Base-by-base conservation (phyloP, 2,113 vertebrate genomes). In the Sialia sialis region DNA sequence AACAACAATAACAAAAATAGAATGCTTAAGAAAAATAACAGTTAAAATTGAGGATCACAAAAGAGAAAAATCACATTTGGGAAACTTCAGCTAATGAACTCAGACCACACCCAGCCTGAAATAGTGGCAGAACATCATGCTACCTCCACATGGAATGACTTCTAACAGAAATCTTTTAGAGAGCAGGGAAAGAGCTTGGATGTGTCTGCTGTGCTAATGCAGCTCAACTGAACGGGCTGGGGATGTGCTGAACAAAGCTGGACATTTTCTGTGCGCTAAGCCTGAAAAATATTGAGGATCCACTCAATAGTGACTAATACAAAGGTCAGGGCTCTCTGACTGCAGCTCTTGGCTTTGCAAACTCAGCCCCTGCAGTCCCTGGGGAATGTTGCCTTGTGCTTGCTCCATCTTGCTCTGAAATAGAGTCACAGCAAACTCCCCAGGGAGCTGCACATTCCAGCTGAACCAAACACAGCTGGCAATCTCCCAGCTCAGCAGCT, bases 161-260 rank as follows among this genome's bases (percentile, higher is more conserved):
- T 93, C 75, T 67, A 59, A 86, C 87, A 90, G 55, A 86, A 84
- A 90, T 49, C 20, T 54, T 63, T 69, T 38, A 74, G 49, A 69
- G 64, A 17, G 6, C 68, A 92, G 32, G 32, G 34, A 59, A 83
- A 81, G 79, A 70, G 76, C 21, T 81, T 86, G 58, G 32, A 63
- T 48, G 59, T 39, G 49, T 66, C 75, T 76, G 59, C 75, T 90
- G 72, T 48, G 79, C 76, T 67, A 92, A 89, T 23, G 73, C 64
- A 91, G 68, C 84, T 89, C 70, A 80, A 34, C 63, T 34, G 67
- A 83, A 26, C 70, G 68, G 82, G 63, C 83, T 56, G 41, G 16
- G 56, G 78, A 79, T 41, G 32, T 83, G 92, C 75, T 86, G 92
- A 86, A 96, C 67, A 88, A 92, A 90, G 85, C 46, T 72, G 79